Base-by-base conservation (phyloP, 2,888 invertebrate species). In the Protonemura montana region DNA sequence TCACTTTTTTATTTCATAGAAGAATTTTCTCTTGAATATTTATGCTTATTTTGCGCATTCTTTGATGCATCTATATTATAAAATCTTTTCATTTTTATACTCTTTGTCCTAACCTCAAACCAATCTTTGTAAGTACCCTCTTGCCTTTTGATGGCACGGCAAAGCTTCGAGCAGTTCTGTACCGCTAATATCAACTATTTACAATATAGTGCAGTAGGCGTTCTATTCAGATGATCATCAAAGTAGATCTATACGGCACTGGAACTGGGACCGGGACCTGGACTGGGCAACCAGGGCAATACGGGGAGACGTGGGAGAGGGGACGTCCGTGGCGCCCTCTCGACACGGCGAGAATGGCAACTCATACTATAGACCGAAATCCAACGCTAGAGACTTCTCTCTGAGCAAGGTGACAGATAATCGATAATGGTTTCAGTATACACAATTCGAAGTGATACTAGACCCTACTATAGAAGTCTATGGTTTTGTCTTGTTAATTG, bases 351-450 rank as follows among this genome's bases (percentile, higher is more conserved):
- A 84, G 84, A 84, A 84, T 84, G 84, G 76, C 84, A 84, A 84
- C 84, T 84, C 84, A 84, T 76, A 84, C 84, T 84, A 35, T 83
- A 78, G 5, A 81, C 84, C 84, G 59, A 84, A 76, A 84, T 28
- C 84, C 84, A 76, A 27, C 84, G 84, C 84, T 84, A 30, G 84
- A 76, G 84, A 84, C 76, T 30, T n/a, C 81, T 84, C 84, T 76
- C 82, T 29, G 27, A 81, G 76, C 84, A 76, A 84, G 84, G 84
- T 84, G 84, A 84, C 84, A 84, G 59, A 28, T 84, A 84, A 84
- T 84, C 84, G 84, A 84, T 84, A 84, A 59, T 27, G 76, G 84
- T 84, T 76, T 84, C 76, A 76, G 84, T 84, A 84, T 59, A 76
- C 76, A 59, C 84, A 10, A 81, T 16, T 84, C 59, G n/a, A 76